Percentiles rank a stretch among this genome's conserved stretches.
phyloP scores from a whole-genome alignment of 1,140 invertebrate species.

The Lycorma delicatula region DNA sequence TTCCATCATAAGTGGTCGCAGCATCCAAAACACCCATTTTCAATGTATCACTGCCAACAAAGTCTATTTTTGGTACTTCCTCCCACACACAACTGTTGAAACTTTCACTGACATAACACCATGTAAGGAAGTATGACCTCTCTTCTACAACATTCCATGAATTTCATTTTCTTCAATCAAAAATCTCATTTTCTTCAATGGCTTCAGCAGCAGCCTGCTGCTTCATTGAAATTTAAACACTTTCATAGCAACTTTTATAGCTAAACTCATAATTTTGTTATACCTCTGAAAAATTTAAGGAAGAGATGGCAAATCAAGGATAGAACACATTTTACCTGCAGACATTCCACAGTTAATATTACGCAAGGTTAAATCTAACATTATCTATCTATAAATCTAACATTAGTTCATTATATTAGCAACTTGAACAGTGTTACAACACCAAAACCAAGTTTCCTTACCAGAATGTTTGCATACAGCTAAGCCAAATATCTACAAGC shows the following conservation, averaged over 20 bases:
- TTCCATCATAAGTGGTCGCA: conserved; percentile 7
- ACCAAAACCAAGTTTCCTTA: no score
- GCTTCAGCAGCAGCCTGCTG: not conserved
- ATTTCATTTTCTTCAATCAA: conserved; percentile 9
- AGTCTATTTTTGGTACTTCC: conserved; percentile 23
- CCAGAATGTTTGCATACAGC: no score
- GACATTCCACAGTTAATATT: not conserved
- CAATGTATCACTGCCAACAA: conserved; percentile 20
- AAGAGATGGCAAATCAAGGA: not conserved
- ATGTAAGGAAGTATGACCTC: conserved; percentile 16
- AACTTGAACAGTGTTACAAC: no score
- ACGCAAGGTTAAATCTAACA: not conserved
- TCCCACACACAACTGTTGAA: conserved; percentile 25
- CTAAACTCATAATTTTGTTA: not conserved
- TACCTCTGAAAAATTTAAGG: not conserved
- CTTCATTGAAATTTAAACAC: not conserved
- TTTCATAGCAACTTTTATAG: not conserved
- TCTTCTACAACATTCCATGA: conserved; percentile 20
- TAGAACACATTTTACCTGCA: not conserved
- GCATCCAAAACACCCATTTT: conserved; percentile 20
- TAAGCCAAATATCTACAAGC: no score
- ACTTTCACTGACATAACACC: conserved; percentile 16
- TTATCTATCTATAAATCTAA: no score
- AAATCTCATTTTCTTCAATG: not conserved
- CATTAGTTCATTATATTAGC: not conserved